Evolutionary conservation across 1,140 invertebrate species (phyloP), one percentile per base, ranked within the genome.

Genomic region (Drosophila asahinai): DNA sequence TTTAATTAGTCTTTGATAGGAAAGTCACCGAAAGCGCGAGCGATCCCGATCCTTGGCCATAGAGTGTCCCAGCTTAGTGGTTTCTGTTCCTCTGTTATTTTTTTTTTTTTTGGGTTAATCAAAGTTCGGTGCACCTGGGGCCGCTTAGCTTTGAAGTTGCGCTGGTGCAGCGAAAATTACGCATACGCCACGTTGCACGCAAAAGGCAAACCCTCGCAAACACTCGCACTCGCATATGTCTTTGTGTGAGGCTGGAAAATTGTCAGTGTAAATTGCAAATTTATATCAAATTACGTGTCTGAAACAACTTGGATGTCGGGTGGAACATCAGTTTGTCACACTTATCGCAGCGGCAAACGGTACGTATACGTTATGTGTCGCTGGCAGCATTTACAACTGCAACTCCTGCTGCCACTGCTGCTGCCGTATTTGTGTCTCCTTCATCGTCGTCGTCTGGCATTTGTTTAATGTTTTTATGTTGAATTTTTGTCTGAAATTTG

Each of bases 1-100:
- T 89, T 89, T 89, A 89, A 89, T 89, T 90, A 89, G 86, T 89
- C 81, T 90, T 86, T 90, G 86, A 89, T 90, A 86, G 86, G 78
- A 89, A 90, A 89, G 74, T 81, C 75, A 89, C 77, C 62, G 33
- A 45, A 55, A 49, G 17, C 22, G 12, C 15, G 43, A 45, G 43
- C 45, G 25, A 52, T 76, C 45, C 22, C 33, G 36, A 75, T 42
- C 45, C 49, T 47, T 27, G 12, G 7, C 40, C 19, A 59, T 54
- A 57, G 11, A 36, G 47, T 71, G 58, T 70, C 30, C 49, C 40
- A 80, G 67, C 70, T 86, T 66, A 63, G 61, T 49, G 63, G 72
- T 58, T 40, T 62, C 49, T 22, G 30, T 17, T 14, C 12, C 17
- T 12, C 59, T 2, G 22, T 25, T 48, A 30, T 9, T 4, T 14